These are phyloP conservation scores for Trypoxylus dichotomus DNA, from an alignment of 1,140 invertebrate species.

Conservation along the genomic window DNA sequence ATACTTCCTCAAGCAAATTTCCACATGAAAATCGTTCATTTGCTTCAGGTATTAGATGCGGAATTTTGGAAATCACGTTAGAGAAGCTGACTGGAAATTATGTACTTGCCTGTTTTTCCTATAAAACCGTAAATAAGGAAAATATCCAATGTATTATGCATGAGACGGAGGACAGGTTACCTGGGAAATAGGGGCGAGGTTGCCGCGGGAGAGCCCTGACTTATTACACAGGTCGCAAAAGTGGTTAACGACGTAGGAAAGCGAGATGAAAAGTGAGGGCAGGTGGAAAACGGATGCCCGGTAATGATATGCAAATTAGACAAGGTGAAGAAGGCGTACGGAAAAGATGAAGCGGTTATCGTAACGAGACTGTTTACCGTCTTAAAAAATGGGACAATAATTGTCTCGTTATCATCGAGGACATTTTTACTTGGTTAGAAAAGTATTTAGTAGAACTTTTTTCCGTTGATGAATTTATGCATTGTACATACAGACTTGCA, in stretches of 20 bases:
- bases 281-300: constrained; percentile 32
- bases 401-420: no score
- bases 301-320: constrained; percentile 40
- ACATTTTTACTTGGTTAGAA: no score
- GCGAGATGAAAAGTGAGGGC: constrained; percentile 37
- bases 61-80: constrained; percentile 33
- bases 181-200: constrained; percentile 37
- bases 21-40: constrained; percentile 8
- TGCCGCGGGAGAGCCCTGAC: background rate
- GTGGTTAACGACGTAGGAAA: constrained; percentile 20
- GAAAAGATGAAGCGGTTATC: no score
- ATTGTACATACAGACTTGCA: no score
- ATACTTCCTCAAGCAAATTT: background rate
- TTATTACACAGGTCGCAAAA: constrained; percentile 11
- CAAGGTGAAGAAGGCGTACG: constrained; percentile 32
- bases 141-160: constrained; percentile 52
- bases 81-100: constrained; percentile 45
- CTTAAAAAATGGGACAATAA: no score
- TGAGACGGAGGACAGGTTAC: constrained; percentile 42
- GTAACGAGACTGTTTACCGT: no score
- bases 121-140: constrained; percentile 50
- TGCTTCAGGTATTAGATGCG: background rate
- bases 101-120: constrained; percentile 47
- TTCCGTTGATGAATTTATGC: no score
- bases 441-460: no score